Evolutionary conservation across 2,888 invertebrate species (phyloP).

Genomic region (Megaustenia siamemsis): DNA sequence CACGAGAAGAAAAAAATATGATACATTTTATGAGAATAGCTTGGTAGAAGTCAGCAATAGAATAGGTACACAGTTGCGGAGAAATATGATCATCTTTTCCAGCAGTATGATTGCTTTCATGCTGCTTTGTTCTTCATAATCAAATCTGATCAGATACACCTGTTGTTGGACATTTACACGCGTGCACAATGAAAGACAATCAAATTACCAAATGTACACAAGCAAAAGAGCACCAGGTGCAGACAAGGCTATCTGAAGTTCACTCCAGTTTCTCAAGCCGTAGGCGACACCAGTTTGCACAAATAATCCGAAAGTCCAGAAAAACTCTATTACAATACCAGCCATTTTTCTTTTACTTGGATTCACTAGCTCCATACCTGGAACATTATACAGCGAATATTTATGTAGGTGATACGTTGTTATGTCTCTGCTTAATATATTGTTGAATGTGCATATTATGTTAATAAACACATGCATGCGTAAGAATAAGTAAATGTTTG

Average conservation of each 20-base stretch:
- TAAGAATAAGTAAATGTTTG: neutral
- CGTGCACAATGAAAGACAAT: neutral
- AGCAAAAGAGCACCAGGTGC: slow-evolving; percentile 63
- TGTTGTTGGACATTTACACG: too few relatives aligned
- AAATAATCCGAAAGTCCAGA: slow-evolving; percentile 75
- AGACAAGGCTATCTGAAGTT: slow-evolving; percentile 66
- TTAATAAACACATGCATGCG: neutral
- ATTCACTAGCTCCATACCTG: slow-evolving; percentile 78
- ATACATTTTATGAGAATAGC: too few relatives aligned
- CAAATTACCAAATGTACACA: slow-evolving; percentile 64
- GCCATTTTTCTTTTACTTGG: slow-evolving; percentile 75
- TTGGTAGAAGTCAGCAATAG: too few relatives aligned
- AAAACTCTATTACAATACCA: slow-evolving; percentile 75
- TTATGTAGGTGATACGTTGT: neutral
- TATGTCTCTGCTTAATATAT: too few relatives aligned
- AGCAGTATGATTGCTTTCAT: too few relatives aligned
- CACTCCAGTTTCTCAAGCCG: slow-evolving; percentile 62
- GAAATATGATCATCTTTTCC: too few relatives aligned
- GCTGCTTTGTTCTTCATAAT: too few relatives aligned
- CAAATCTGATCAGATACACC: too few relatives aligned
- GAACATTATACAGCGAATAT: neutral
- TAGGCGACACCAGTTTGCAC: slow-evolving; percentile 62
- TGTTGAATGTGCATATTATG: too few relatives aligned
- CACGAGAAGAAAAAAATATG: too few relatives aligned
- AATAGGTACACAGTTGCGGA: too few relatives aligned